Evolutionary conservation across 2,797 vertebrate species (phyloP).

Genomic region (Lepilemur ruficaudatus): DNA sequence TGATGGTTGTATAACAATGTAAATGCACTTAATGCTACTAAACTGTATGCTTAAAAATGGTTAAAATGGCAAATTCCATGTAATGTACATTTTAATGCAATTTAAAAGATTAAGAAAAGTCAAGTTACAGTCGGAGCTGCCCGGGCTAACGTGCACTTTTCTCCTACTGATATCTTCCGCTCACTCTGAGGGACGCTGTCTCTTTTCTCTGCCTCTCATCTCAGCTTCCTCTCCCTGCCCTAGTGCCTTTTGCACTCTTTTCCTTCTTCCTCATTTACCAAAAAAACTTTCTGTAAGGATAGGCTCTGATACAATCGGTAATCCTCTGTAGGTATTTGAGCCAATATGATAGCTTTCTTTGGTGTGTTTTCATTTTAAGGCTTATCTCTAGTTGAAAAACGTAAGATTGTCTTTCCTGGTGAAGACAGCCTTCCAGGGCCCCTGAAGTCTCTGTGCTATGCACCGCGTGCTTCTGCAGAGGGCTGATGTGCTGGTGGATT

Average conservation of each 20-base stretch:
- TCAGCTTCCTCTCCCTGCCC: not conserved
- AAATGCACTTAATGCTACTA: not conserved
- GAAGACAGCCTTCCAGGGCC: not conserved
- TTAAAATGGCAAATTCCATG: not conserved
- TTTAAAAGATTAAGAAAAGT: not conserved
- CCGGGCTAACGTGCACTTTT: not conserved
- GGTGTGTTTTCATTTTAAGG: not conserved
- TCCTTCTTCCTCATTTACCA: not conserved
- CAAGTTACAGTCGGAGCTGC: not conserved
- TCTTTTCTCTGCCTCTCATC: not conserved
- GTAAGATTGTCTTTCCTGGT: not conserved
- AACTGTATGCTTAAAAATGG: not conserved
- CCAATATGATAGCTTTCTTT: not conserved
- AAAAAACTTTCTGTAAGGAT: not conserved
- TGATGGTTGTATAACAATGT: not conserved
- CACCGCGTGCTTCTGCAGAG: not conserved
- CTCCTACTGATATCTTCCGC: not conserved
- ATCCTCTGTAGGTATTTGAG: not conserved
- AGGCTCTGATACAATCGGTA: not conserved
- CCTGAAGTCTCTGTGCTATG: not conserved
- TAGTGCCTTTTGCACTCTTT: not conserved
- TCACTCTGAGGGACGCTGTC: not conserved
- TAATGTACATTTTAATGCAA: not conserved
- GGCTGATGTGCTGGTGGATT: not conserved
- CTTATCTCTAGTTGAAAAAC: slow-evolving; percentile 5